phyloP scores from a whole-genome alignment of 2,113 vertebrate species.

The Callorhinus ursinus region DNA sequence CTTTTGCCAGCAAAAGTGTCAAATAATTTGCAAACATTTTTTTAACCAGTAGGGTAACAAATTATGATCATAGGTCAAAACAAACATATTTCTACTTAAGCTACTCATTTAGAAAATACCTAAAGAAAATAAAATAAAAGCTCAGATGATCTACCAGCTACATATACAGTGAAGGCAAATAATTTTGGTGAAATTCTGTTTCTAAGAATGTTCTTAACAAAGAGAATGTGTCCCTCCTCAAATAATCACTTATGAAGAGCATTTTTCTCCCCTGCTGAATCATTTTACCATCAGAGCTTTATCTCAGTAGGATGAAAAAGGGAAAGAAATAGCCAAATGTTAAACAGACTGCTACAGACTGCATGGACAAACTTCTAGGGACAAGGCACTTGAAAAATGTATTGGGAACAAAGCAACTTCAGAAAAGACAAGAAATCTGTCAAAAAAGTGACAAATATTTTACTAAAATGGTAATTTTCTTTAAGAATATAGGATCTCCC shows the following conservation, averaged over 20 bases:
- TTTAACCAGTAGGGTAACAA: not conserved
- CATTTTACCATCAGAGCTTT: slow-evolving; percentile 2
- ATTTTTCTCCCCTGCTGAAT: not conserved
- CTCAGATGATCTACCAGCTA: not conserved
- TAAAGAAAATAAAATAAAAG: not conserved
- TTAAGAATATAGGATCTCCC: not conserved
- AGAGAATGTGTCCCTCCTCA: not conserved
- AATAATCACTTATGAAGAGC: not conserved
- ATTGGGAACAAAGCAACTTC: slow-evolving; percentile 1
- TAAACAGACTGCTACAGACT: not conserved
- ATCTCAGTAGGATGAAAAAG: not conserved
- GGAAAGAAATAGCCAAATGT: not conserved
- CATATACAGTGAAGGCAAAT: not conserved
- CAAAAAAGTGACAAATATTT: not conserved
- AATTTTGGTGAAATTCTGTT: not conserved
- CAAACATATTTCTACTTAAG: not conserved
- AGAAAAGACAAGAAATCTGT: slow-evolving; percentile 42
- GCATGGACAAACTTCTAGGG: not conserved
- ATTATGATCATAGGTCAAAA: not conserved
- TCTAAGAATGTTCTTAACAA: not conserved
- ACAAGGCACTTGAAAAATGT: not conserved
- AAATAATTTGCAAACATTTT: not conserved
- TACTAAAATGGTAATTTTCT: not conserved
- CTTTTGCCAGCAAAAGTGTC: not conserved
- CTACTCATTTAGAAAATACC: not conserved